Percentiles rank a stretch among this genome's conserved stretches.
Conservation (phyloP, 2,797 vertebrate species). For the Spinibarbus caldwelli region DNA sequence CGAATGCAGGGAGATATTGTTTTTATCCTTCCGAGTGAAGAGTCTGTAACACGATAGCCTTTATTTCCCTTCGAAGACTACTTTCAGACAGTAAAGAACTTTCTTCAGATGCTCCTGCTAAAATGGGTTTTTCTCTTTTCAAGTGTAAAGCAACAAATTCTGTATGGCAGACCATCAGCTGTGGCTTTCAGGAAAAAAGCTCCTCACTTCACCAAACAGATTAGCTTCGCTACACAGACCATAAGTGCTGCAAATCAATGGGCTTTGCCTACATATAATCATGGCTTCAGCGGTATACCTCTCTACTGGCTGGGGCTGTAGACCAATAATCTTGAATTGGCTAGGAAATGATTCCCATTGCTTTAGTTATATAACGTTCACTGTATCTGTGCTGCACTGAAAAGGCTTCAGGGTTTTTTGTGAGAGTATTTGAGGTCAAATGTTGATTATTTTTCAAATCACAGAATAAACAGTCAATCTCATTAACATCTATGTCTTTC, state of each 20-base stretch:
- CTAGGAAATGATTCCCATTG: slow-evolving; percentile 11
- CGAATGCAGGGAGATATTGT: slow-evolving; percentile 68
- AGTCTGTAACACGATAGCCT: slow-evolving; percentile 69
- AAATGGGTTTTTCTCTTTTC: slow-evolving; percentile 66
- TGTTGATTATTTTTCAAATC: slow-evolving; percentile 59
- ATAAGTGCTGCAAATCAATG: slow-evolving; percentile 77
- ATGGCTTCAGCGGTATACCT: slow-evolving; percentile 69
- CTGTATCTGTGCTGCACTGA: neutral
- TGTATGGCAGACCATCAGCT: slow-evolving; percentile 68
- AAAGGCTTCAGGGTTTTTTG: neutral
- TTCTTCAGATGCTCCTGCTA: slow-evolving; percentile 55
- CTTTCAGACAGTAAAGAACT: slow-evolving; percentile 68
- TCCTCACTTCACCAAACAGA: slow-evolving; percentile 76
- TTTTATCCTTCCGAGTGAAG: slow-evolving; percentile 66
- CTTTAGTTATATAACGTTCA: neutral
- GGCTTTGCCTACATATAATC: slow-evolving; percentile 48
- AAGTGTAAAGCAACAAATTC: slow-evolving; percentile 67
- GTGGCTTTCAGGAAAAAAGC: slow-evolving; percentile 71
- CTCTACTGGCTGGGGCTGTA: slow-evolving; percentile 56
- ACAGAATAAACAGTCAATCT: neutral
- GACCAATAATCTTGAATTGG: slow-evolving; percentile 20
- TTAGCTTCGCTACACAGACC: slow-evolving; percentile 76
- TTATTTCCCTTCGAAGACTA: slow-evolving; percentile 69
- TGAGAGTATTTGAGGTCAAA: neutral
- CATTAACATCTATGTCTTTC: slow-evolving; percentile 42